Percentiles rank a stretch among this genome's conserved stretches.
phyloP scores from a whole-genome alignment of 2,888 invertebrate genomes.

The Podotricha telesiphe region DNA sequence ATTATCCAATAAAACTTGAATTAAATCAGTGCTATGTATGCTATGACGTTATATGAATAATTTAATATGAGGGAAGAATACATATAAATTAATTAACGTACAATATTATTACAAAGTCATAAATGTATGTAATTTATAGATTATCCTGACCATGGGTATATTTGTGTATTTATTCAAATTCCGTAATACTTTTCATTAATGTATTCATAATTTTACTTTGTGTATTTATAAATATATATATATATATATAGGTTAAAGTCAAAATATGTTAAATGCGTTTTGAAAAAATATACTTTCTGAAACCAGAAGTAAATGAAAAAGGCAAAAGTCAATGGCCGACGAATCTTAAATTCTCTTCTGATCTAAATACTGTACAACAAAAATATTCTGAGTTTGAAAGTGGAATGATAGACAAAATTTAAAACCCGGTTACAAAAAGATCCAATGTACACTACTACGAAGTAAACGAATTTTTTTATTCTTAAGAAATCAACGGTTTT shows the following conservation, averaged over 20 bases:
- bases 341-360: neutral
- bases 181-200: neutral
- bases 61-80: constrained; percentile 9
- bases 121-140: neutral
- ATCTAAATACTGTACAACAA: neutral
- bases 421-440: constrained; percentile 13
- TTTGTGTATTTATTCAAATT: neutral
- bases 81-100: constrained; percentile 7
- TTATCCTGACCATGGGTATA: neutral
- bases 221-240: too few species aligned
- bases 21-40: constrained; percentile 22
- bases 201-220: neutral
- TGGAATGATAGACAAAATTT: constrained; percentile 7
- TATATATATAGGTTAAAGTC: too few species aligned
- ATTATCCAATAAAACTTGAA: constrained; percentile 13
- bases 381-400: constrained; percentile 2
- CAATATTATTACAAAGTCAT: neutral
- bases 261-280: neutral
- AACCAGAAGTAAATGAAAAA: neutral
- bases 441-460: constrained; percentile 10
- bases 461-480: constrained; percentile 13
- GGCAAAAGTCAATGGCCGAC: neutral
- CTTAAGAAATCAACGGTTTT: constrained; percentile 10
- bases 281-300: neutral
- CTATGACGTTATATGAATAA: constrained; percentile 16